Evolutionary conservation across 2,888 invertebrate species (phyloP).

Genomic region (Macropis europaea): DNA sequence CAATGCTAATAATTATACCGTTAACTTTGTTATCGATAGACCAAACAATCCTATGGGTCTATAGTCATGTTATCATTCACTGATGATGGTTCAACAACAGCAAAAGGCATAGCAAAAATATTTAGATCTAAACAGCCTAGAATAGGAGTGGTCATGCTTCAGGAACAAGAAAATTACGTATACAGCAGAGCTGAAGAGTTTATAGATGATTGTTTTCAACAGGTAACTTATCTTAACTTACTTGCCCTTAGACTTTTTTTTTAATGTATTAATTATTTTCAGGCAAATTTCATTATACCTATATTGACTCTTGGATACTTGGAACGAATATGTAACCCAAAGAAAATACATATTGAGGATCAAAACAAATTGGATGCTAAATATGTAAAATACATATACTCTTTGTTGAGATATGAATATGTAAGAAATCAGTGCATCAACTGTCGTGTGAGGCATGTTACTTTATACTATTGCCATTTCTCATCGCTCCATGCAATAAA

Average conservation of each 20-base stretch:
- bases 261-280: conserved; percentile 54
- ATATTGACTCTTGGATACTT: conserved; percentile 82
- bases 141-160: conserved; percentile 79
- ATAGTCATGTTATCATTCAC: conserved; percentile 81
- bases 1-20: not conserved
- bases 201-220: conserved; percentile 82
- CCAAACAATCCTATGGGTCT: conserved; percentile 54
- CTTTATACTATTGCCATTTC: not conserved
- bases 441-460: conserved; percentile 67
- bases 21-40: conserved; percentile 38
- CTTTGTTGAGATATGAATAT: conserved; percentile 69
- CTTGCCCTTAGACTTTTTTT: not conserved
- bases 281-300: conserved; percentile 83
- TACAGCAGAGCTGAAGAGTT: conserved; percentile 82
- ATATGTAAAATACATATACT: conserved; percentile 71
- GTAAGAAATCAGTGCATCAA: conserved; percentile 66
- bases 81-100: conserved; percentile 81
- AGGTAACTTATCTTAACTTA: conserved; percentile 74
- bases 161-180: conserved; percentile 81
- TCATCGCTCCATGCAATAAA: not conserved
- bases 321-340: conserved; percentile 79
- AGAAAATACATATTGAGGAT: conserved; percentile 50
- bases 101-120: conserved; percentile 80
- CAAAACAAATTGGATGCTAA: conserved; percentile 64
- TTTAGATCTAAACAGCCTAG: conserved; percentile 76